Percentiles rank a stretch among this genome's conserved stretches.
Conservation (phyloP, 2,888 invertebrate genomes). For the Torymus auratus region DNA sequence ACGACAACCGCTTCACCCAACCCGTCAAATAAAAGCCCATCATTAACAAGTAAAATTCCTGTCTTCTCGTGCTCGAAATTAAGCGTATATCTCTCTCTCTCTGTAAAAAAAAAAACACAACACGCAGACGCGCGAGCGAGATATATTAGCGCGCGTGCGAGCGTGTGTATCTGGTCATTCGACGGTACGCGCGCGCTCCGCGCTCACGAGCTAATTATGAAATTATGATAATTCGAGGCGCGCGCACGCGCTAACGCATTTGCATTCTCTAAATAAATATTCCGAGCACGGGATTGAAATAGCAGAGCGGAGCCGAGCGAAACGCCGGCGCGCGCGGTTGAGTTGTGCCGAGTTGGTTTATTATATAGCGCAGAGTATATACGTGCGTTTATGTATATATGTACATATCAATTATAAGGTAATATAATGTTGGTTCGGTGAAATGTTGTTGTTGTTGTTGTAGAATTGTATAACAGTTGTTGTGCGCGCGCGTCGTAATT, state of each 20-base stretch:
- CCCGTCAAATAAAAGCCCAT: constrained; percentile 16
- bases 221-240: constrained; percentile 71
- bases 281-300: constrained; percentile 7
- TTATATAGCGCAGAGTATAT: no score
- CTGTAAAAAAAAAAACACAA: not conserved
- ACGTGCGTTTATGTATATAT: no score
- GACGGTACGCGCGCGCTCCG: constrained; percentile 53
- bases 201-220: constrained; percentile 71
- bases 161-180: constrained; percentile 46
- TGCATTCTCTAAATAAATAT: constrained; percentile 34
- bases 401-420: no score
- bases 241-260: not conserved
- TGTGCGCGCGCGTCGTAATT: no score
- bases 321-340: no score
- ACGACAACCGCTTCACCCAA: not conserved
- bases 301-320: no score
- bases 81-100: not conserved
- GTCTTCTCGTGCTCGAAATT: constrained; percentile 34
- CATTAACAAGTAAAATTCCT: constrained; percentile 23
- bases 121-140: not conserved
- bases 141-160: constrained; percentile 16
- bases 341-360: no score
- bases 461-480: no score
- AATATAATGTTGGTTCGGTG: no score
- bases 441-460: no score